Conservation (phyloP, 2,113 vertebrate genomes). For the Heterochromis multidens region DNA sequence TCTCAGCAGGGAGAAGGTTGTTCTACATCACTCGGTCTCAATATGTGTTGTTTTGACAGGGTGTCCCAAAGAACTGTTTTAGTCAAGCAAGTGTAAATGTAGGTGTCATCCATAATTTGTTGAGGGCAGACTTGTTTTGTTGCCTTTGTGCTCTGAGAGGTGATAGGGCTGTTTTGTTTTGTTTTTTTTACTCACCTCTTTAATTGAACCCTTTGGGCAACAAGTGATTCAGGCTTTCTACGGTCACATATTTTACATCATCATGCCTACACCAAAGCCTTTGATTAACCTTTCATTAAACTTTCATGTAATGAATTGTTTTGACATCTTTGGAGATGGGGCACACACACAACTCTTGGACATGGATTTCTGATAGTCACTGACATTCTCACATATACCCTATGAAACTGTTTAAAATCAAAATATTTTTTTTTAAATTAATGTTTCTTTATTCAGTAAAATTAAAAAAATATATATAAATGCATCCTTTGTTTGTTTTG, state of each 20-base stretch:
- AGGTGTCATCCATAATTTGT: neutral
- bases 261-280: neutral
- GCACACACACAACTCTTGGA: neutral
- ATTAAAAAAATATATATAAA: neutral
- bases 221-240: neutral
- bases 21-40: neutral
- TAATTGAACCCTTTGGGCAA: slow-evolving; percentile 6
- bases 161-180: neutral
- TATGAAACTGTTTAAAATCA: neutral
- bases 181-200: neutral
- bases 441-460: neutral
- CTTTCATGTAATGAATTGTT: neutral
- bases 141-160: neutral
- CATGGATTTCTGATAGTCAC: neutral
- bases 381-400: neutral
- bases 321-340: neutral
- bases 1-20: neutral
- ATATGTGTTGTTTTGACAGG: slow-evolving; percentile 21
- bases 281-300: slow-evolving; percentile 17
- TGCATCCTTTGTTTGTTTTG: no score
- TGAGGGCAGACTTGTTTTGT: neutral
- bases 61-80: neutral
- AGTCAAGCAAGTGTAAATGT: neutral
- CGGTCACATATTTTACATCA: neutral
- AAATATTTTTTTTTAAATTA: neutral